Evolutionary conservation across 2,797 vertebrate species (phyloP), one percentile per base, ranked within the genome.

Genomic region (Melanotaenia trifasciata): DNA sequence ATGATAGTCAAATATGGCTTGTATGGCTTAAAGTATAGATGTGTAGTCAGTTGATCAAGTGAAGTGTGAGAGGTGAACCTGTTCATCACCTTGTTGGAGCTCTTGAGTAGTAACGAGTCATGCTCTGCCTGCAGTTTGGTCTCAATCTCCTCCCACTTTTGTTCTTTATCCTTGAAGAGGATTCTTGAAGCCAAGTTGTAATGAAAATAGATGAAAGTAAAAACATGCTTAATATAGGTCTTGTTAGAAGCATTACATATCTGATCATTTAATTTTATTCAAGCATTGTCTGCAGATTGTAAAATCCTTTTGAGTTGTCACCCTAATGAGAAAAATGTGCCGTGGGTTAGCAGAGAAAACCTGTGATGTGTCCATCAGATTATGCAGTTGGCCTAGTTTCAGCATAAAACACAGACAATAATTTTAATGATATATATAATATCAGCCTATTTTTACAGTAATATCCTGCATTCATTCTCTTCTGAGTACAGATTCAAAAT

Each of bases 141-240:
- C 90, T 99, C 97, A 83, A 98, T 98, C 87, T 97, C 97, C 62
- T 97, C 97, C 97, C 97, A 99, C 78, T 98, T 98, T 62, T 95
- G 89, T 79, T 98, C 97, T 91, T 98, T 97, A 90, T 98, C 97
- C 88, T 98, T 99, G 95, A 99, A 98, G 78, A 99, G 94, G 92
- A 99, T 96, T 93, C 97, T 99, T 87, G 90, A 90, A 30, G 62
- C 59, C 66, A 65, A 60, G 65, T 68, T 45, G 54, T 60, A 65
- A 43, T 69, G 76, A 81, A 90, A 81, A 83, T 68, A 85, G 84
- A 85, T 78, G 0, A 84, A 72, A 79, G 36, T 47, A 6, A 73
- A 71, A 70, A 74, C 4, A 67, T 50, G 36, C 57, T 58, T 51
- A 57, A 76, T 64, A 66, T 47, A 74, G 53, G 20, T 60, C 35